Conservation (phyloP, 2,888 invertebrate species). For the Standfussiana lucernea region DNA sequence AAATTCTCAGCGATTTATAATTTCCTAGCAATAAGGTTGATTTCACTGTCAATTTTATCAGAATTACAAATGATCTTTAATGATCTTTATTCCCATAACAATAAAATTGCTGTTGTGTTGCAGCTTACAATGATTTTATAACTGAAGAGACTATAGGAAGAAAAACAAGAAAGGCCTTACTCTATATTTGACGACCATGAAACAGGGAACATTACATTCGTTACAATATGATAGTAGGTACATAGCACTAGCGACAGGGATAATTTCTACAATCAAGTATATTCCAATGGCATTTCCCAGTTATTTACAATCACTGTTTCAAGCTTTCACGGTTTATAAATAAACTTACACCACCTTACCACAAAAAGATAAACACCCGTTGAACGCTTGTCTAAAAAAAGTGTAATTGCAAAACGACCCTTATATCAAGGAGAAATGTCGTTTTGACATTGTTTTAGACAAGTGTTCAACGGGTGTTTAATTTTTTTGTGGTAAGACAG, state of each 20-base stretch:
- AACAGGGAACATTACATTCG: slow-evolving; percentile 62
- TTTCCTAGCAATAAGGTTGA: not conserved
- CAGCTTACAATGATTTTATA: not conserved
- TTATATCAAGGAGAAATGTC: too few species aligned
- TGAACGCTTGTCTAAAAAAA: too few species aligned
- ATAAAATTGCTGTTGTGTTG: not conserved
- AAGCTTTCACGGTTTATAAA: too few species aligned
- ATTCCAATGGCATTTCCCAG: not conserved
- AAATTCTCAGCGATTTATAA: not conserved
- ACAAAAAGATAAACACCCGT: too few species aligned
- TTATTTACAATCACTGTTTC: too few species aligned
- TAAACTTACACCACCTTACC: too few species aligned
- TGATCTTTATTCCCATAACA: not conserved
- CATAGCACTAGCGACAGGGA: slow-evolving; percentile 54
- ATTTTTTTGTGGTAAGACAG: too few species aligned
- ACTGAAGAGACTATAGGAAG: not conserved
- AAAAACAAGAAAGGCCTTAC: too few species aligned
- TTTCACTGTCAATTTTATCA: not conserved
- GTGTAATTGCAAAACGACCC: too few species aligned
- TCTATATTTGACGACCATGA: slow-evolving; percentile 68
- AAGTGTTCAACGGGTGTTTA: too few species aligned
- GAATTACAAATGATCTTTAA: too few species aligned
- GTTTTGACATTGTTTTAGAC: too few species aligned
- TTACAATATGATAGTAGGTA: slow-evolving; percentile 49
- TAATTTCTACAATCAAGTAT: slow-evolving; percentile 46